Base-by-base conservation (phyloP, 1,140 invertebrate genomes). In the Megalopta genalis region DNA sequence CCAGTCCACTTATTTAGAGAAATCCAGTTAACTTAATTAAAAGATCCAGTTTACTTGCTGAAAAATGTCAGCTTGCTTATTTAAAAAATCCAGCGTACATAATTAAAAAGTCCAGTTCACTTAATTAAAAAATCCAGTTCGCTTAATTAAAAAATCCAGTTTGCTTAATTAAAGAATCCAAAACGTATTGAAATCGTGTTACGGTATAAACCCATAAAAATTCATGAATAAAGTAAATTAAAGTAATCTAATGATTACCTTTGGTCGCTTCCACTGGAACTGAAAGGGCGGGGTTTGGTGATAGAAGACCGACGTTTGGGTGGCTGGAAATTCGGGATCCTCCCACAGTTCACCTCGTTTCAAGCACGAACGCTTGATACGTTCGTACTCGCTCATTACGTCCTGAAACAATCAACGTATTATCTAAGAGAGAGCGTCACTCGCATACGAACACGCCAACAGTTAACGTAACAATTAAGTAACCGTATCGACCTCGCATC, bases 241-340 rank as follows among this genome's bases (percentile, higher is more conserved):
- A n/a, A n/a, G n/a, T n/a, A n/a, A 46, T 14, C 10, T 46, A 46
- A 46, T 10, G 46, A 49, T 18, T 21, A 97, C 97, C 94, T 96
- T 96, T n/a, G 97, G 97, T 88, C 97, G 93, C 90, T 97, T 98
- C 97, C 97, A 98, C 80, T 96, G 95, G 90, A 98, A 98, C 83
- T 97, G 95, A 92, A 98, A 98, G 2, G 97, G 97, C 21, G 97
- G 97, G 27, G 97, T 98, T 91, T 98, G 97, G 92, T 98, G 97
- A 90, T 98, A 98, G 90, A 98, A 98, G 6, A 98, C 97, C 1
- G 97, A 98, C 0, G 96, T 93, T 90, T 98, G 97, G 0, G 95
- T 95, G 0, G 97, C 97, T 12, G 97, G 96, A 92, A 98, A 98
- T 90, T 98, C 97, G 2, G 97, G 96, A 93, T 98, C 97, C 93